Percentiles rank a stretch among this genome's conserved stretches.
These are phyloP conservation scores for Aurelia sp. DNA, from an alignment of 30 jellyfish, hydroid and myxozoan species.

Conservation along the genomic window DNA sequence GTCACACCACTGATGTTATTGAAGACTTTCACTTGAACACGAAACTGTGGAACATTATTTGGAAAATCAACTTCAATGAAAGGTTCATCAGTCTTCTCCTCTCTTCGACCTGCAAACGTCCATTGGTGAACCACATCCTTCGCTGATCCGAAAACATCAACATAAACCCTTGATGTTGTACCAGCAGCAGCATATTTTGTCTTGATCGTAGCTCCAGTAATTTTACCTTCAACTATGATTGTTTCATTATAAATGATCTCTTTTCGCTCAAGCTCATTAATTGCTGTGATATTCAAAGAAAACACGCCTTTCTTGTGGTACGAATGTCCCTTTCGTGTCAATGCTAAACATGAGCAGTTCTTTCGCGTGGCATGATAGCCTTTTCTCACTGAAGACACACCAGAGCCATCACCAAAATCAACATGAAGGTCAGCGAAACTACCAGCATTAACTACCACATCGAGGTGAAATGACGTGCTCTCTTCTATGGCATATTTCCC, in stretches of 20 bases:
- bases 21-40: conserved; percentile 23
- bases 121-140: conserved; percentile 29
- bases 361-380: neutral
- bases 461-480: conserved; percentile 16
- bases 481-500: conserved; percentile 48
- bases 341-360: conserved; percentile 55
- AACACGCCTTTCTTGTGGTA: conserved; percentile 44
- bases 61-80: conserved; percentile 24
- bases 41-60: conserved; percentile 29
- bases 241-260: conserved; percentile 24
- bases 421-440: conserved; percentile 51
- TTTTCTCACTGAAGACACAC: neutral
- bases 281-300: conserved; percentile 59
- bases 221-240: conserved; percentile 38
- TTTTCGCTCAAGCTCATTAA: conserved; percentile 27
- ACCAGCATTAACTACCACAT: conserved; percentile 63
- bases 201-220: conserved; percentile 28
- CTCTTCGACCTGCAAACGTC: conserved; percentile 10
- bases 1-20: conserved; percentile 50
- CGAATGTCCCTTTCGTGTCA: conserved; percentile 37
- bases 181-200: conserved; percentile 62
- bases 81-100: conserved; percentile 16
- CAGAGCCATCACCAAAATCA: conserved; percentile 54
- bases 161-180: conserved; percentile 1
- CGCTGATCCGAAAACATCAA: conserved; percentile 23